A percentile compares a stretch with the other conserved stretches of the same genome.
phyloP scores from a whole-genome alignment of 2,888 invertebrate species.

The Meandrusa payeni region DNA sequence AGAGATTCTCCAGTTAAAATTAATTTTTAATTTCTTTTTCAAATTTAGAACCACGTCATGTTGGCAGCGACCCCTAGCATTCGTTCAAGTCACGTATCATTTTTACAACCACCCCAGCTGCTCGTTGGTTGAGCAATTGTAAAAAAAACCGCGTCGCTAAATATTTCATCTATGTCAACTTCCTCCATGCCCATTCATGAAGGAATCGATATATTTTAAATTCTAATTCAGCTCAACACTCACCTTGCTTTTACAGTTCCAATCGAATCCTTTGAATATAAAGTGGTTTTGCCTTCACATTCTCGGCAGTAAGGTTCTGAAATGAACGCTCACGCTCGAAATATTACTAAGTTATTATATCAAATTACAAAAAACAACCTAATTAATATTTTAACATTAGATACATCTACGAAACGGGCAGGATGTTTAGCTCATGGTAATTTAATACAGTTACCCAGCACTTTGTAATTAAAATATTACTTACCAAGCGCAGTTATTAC shows the following conservation, averaged over 20 bases:
- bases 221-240: slow-evolving; percentile 66
- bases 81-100: slow-evolving; percentile 59
- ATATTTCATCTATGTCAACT: slow-evolving; percentile 56
- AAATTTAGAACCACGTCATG: slow-evolving; percentile 9
- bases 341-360: no score
- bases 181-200: slow-evolving; percentile 43
- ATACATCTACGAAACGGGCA: no score
- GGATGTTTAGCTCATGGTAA: no score
- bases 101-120: slow-evolving; percentile 75
- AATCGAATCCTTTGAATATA: slow-evolving; percentile 66
- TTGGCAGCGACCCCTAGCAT: slow-evolving; percentile 1
- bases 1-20: slow-evolving; percentile 5
- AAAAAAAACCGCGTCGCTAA: slow-evolving; percentile 62
- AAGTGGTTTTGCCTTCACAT: slow-evolving; percentile 40
- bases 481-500: no score
- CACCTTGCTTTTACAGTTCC: slow-evolving; percentile 60
- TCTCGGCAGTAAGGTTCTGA: no score
- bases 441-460: no score
- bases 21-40: slow-evolving; percentile 23
- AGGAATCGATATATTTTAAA: slow-evolving; percentile 75
- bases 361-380: no score
- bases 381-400: no score
- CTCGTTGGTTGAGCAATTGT: slow-evolving; percentile 54
- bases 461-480: no score
- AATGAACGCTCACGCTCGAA: no score